phyloP scores from a whole-genome alignment of 2,888 invertebrate genomes.

The Willowsia nigromaculata region DNA sequence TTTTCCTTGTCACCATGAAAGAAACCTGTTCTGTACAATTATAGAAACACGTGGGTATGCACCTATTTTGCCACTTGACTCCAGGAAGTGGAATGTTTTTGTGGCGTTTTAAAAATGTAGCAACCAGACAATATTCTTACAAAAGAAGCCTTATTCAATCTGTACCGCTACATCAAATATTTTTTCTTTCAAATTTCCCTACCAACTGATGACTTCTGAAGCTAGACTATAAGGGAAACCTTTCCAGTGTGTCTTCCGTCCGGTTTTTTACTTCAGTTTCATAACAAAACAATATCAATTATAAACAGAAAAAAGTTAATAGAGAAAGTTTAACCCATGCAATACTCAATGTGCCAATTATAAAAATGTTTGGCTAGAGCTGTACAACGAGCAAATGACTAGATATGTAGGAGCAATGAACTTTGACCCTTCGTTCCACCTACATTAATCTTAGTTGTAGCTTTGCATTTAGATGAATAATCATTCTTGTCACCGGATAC shows the following conservation, averaged over 20 bases:
- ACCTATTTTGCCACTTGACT: neutral
- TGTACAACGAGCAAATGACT: too few relatives aligned
- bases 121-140: neutral
- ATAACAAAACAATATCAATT: neutral
- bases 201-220: neutral
- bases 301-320: neutral
- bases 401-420: too few relatives aligned
- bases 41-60: neutral
- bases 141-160: neutral
- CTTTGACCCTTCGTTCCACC: too few relatives aligned
- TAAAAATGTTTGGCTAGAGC: too few relatives aligned
- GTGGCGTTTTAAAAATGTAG: too few relatives aligned
- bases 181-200: neutral
- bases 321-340: neutral
- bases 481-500: too few relatives aligned
- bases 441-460: too few relatives aligned
- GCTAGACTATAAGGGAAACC: neutral
- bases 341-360: too few relatives aligned
- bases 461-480: too few relatives aligned
- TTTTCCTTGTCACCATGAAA: neutral
- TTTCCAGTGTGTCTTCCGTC: conserved; percentile 2
- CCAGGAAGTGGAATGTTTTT: neutral
- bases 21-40: neutral
- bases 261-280: neutral
- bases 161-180: neutral